Conservation (phyloP, 2,888 invertebrate genomes). For the Orthosia gracilis region DNA sequence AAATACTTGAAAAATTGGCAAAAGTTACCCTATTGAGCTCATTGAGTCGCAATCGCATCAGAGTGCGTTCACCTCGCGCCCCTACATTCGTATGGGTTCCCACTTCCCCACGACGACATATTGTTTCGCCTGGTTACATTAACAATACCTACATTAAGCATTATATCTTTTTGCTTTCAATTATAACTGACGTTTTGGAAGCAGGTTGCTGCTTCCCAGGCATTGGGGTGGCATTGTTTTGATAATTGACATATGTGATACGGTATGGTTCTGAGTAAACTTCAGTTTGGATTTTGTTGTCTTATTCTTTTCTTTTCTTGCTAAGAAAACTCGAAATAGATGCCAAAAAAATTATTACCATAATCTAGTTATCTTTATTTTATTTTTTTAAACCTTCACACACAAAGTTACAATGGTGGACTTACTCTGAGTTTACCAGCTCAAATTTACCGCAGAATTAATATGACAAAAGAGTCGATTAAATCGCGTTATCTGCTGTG, state of each 20-base stretch:
- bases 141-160: constrained; percentile 45
- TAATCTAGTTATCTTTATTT: too few species aligned
- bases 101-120: constrained; percentile 47
- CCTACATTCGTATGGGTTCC: constrained; percentile 61
- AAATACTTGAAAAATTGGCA: constrained; percentile 50
- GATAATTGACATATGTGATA: constrained; percentile 5
- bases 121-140: constrained; percentile 53
- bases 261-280: not conserved
- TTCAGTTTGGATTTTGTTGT: not conserved
- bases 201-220: not conserved
- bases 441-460: too few species aligned
- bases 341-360: too few species aligned
- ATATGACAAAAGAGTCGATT: too few species aligned
- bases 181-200: constrained; percentile 32
- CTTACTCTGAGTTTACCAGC: too few species aligned
- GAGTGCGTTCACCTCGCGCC: constrained; percentile 62
- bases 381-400: too few species aligned
- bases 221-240: constrained; percentile 17
- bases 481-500: too few species aligned
- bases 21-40: constrained; percentile 56
- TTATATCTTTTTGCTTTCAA: constrained; percentile 49
- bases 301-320: not conserved
- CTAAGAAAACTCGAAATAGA: not conserved
- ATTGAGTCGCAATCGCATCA: constrained; percentile 28
- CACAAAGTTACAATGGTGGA: too few species aligned